Evolutionary conservation across 2,113 vertebrate species (phyloP).

Genomic region (Gallinago undulata): DNA sequence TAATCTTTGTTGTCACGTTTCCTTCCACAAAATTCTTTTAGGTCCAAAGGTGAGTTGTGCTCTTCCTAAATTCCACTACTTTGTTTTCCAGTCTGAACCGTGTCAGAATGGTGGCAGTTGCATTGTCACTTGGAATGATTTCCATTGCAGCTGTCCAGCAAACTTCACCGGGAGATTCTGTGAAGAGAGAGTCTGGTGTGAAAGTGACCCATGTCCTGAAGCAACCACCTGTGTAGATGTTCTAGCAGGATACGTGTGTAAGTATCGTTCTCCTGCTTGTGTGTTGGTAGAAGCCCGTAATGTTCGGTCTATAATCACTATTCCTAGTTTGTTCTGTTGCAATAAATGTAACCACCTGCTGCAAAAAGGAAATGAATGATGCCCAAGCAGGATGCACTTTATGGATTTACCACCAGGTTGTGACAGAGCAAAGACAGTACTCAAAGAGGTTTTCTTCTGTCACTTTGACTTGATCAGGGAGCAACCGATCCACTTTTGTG

Average conservation of each 20-base stretch:
- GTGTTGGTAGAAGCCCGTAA: neutral
- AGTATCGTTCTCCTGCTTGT: slow-evolving; percentile 49
- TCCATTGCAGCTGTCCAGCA: slow-evolving; percentile 82
- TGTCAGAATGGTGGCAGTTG: slow-evolving; percentile 88
- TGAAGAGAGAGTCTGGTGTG: slow-evolving; percentile 89
- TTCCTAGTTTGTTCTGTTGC: neutral
- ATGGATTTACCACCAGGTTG: neutral
- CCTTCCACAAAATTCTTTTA: neutral
- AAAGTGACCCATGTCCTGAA: slow-evolving; percentile 78
- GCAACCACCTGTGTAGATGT: slow-evolving; percentile 82
- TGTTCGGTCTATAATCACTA: fast-evolving
- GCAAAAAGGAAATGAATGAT: neutral
- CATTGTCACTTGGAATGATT: slow-evolving; percentile 92
- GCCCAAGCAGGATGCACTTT: neutral
- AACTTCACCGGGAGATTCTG: slow-evolving; percentile 87
- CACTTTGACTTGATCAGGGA: neutral
- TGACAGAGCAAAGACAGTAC: neutral
- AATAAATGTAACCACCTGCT: neutral
- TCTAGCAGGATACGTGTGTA: slow-evolving; percentile 90
- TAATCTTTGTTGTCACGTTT: neutral
- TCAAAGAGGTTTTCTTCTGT: neutral
- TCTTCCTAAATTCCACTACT: neutral
- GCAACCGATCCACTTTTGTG: neutral
- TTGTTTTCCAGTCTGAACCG: slow-evolving; percentile 77
- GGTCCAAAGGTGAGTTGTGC: neutral